Conservation (phyloP, 1,140 invertebrate genomes). For the Philopotamus ludificatus region DNA sequence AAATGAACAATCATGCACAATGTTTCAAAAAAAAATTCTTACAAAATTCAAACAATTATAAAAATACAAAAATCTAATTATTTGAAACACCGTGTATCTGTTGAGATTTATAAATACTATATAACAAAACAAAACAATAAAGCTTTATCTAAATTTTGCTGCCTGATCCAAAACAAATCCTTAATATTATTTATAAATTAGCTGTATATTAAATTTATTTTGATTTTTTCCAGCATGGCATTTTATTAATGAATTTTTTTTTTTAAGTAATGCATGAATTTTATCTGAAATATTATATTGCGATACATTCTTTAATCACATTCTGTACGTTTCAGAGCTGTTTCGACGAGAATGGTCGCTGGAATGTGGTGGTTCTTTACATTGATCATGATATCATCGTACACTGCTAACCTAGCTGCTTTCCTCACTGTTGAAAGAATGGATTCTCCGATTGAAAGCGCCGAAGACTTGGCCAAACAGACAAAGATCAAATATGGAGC, state of each 20-base stretch:
- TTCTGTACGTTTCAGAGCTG: constrained; percentile 61
- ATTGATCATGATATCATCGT: constrained; percentile 97
- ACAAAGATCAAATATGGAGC: constrained; percentile 96
- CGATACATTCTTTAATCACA: neutral
- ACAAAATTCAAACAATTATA: too few relatives aligned
- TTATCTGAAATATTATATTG: neutral
- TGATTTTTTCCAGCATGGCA: neutral
- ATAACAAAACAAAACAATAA: constrained; percentile 11
- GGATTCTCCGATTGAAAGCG: constrained; percentile 93
- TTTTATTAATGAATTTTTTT: neutral
- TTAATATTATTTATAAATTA: constrained; percentile 13
- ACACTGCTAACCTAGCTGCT: constrained; percentile 96
- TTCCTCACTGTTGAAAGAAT: constrained; percentile 96
- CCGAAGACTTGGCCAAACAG: constrained; percentile 94
- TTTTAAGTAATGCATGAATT: neutral
- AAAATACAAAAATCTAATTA: too few relatives aligned
- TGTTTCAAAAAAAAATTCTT: too few relatives aligned
- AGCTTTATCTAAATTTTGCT: constrained; percentile 33
- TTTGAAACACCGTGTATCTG: too few relatives aligned
- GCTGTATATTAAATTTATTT: neutral
- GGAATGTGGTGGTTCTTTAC: constrained; percentile 98
- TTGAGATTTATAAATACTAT: constrained; percentile 47
- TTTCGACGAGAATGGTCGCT: constrained; percentile 86
- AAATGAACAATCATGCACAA: too few relatives aligned
- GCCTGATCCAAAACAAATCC: constrained; percentile 17